Conservation (phyloP, 2,888 invertebrate species). For the Unio delphinus region DNA sequence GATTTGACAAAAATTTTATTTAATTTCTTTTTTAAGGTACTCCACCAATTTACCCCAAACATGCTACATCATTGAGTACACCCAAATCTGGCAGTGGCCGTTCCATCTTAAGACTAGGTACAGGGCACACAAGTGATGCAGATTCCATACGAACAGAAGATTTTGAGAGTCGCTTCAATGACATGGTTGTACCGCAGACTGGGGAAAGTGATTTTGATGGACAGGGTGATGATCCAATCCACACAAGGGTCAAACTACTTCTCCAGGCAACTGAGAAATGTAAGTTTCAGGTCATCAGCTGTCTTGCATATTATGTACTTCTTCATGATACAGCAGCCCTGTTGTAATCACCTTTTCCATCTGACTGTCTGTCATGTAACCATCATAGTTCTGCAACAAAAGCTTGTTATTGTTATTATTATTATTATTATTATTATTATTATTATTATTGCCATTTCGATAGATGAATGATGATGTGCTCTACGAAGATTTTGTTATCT, state of each 20-base stretch:
- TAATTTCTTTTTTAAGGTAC: conserved; percentile 6
- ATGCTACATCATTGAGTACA: conserved; percentile 21
- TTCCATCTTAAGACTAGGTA: conserved; percentile 20
- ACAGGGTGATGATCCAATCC: conserved; percentile 41
- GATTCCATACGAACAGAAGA: conserved; percentile 47
- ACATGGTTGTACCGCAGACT: conserved; percentile 26
- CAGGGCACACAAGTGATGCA: conserved; percentile 41
- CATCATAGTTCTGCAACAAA: too few species aligned
- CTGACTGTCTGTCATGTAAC: too few species aligned
- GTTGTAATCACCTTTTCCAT: too few species aligned
- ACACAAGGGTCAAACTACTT: conserved; percentile 42
- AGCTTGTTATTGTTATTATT: too few species aligned
- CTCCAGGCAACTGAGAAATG: conserved; percentile 46
- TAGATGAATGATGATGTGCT: too few species aligned
- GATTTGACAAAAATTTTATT: too few species aligned
- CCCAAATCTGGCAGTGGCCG: conserved; percentile 25
- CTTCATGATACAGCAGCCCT: too few species aligned
- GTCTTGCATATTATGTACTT: too few species aligned
- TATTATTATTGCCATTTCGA: too few species aligned
- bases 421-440: too few species aligned
- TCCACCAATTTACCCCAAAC: conserved; percentile 36
- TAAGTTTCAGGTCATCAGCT: conserved; percentile 20
- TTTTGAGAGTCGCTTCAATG: conserved; percentile 39
- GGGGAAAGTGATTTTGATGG: conserved; percentile 37
- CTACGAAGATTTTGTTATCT: too few species aligned